A percentile compares a stretch with the other conserved stretches of the same genome.
Evolutionary conservation across 2,797 vertebrate genomes (phyloP).

Genomic region (Tinamus major): DNA sequence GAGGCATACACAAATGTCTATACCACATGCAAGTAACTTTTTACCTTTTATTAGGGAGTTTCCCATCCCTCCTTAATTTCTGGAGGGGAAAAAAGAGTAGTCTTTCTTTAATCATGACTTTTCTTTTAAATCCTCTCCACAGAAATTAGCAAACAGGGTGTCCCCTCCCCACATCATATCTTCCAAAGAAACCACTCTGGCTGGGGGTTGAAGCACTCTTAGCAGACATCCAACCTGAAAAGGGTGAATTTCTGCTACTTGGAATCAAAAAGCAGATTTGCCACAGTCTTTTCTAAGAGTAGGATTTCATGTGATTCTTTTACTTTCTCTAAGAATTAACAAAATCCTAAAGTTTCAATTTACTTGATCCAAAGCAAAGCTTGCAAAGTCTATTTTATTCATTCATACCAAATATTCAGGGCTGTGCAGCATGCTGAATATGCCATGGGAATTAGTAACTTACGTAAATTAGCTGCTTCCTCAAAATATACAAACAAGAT

Average conservation of each 20-base stretch:
- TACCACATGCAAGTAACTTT: background rate
- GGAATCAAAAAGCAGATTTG: background rate
- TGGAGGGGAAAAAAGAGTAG: too few species aligned
- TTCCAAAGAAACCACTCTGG: background rate
- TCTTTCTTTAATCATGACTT: background rate
- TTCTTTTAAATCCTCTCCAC: too few species aligned
- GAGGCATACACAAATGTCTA: background rate
- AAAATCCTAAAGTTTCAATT: background rate
- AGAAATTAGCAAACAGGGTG: background rate
- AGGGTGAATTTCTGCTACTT: accelerated
- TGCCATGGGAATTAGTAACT: conserved; percentile 42
- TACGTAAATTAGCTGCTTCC: conserved; percentile 33
- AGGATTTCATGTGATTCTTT: background rate
- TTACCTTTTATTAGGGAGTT: background rate
- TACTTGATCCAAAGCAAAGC: background rate
- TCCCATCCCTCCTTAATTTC: background rate
- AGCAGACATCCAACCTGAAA: background rate
- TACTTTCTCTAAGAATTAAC: background rate
- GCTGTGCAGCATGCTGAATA: background rate
- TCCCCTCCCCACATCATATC: background rate
- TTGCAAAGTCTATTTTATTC: conserved; percentile 11
- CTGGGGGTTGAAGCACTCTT: background rate
- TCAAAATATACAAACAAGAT: conserved; percentile 58
- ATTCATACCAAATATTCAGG: background rate
- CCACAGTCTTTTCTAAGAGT: background rate